These are phyloP conservation scores for Ictidomys tridecemlineatus DNA, from an alignment of 2,113 vertebrate genomes.

Conservation along the genomic window DNA sequence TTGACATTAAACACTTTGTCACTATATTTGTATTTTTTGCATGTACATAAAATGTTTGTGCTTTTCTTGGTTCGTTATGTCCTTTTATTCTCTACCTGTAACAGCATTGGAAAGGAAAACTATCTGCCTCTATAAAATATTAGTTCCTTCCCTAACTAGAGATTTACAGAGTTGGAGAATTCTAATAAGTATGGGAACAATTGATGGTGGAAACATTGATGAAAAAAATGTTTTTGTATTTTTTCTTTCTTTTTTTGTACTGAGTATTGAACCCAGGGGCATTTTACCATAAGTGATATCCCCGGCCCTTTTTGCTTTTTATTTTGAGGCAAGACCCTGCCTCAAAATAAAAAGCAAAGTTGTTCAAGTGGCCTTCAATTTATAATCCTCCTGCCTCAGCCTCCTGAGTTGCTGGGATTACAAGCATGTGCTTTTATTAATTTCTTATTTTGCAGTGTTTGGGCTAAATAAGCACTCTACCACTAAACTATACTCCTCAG, in stretches of 20 bases:
- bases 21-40: conserved; percentile 10
- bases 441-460: not conserved
- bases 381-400: no score
- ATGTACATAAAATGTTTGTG: conserved; percentile 1
- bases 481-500: not conserved
- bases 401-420: no score
- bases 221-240: conserved; percentile 19
- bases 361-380: no score
- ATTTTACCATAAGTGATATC: no score
- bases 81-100: not conserved
- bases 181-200: not conserved
- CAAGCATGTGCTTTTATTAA: not conserved
- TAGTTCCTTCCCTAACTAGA: not conserved
- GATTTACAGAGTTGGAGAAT: conserved; percentile 15
- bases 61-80: conserved; percentile 1
- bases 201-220: not conserved
- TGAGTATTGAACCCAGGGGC: not conserved
- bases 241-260: not conserved
- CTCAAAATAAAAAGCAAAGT: no score
- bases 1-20: conserved; percentile 36
- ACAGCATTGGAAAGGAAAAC: conserved; percentile 33
- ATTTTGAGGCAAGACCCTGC: no score
- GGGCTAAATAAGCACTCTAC: not conserved
- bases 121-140: not conserved
- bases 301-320: no score